A percentile compares a stretch with the other conserved stretches of the same genome.
These are phyloP conservation scores for Lasiommata megera DNA, from an alignment of 2,888 invertebrate genomes.

Conservation along the genomic window DNA sequence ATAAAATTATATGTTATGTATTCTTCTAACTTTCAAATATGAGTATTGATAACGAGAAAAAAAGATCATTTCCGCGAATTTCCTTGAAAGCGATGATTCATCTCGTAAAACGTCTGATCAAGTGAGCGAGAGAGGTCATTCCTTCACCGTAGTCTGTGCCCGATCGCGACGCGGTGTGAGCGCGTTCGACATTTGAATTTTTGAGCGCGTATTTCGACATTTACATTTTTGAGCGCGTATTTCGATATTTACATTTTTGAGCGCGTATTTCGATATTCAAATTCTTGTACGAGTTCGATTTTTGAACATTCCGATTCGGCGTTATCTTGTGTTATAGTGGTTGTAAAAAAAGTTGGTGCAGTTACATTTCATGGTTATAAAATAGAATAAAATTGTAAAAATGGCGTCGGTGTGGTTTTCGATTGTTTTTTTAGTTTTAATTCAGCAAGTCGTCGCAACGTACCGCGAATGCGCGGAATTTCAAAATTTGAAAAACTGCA, in stretches of 20 bases:
- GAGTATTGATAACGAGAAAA: neutral
- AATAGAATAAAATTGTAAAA: slow-evolving; percentile 25
- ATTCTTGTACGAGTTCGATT: slow-evolving; percentile 17
- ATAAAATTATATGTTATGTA: neutral
- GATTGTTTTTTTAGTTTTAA: slow-evolving; percentile 52
- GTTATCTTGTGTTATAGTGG: slow-evolving; percentile 25
- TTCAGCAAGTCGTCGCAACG: slow-evolving; percentile 52
- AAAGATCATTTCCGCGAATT: slow-evolving; percentile 56
- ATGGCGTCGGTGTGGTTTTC: slow-evolving; percentile 58
- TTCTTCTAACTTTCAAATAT: neutral
- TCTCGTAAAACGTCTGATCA: slow-evolving; percentile 47
- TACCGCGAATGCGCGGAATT: slow-evolving; percentile 41
- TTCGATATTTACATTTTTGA: slow-evolving; percentile 7
- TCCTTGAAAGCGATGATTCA: slow-evolving; percentile 59
- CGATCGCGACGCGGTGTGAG: slow-evolving; percentile 39
- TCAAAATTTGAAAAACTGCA: slow-evolving; percentile 46
- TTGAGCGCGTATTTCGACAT: slow-evolving; percentile 19
- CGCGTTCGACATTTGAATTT: slow-evolving; percentile 53
- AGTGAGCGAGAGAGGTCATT: slow-evolving; percentile 38
- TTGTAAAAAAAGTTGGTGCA: neutral
- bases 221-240: slow-evolving; percentile 7
- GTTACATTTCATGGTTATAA: slow-evolving; percentile 28
- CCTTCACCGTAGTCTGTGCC: slow-evolving; percentile 47
- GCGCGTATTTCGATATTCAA: too few species aligned
- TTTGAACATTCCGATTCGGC: slow-evolving; percentile 16